Base-by-base conservation (phyloP, 2,113 vertebrate species). In the Hemichromis elongatus region DNA sequence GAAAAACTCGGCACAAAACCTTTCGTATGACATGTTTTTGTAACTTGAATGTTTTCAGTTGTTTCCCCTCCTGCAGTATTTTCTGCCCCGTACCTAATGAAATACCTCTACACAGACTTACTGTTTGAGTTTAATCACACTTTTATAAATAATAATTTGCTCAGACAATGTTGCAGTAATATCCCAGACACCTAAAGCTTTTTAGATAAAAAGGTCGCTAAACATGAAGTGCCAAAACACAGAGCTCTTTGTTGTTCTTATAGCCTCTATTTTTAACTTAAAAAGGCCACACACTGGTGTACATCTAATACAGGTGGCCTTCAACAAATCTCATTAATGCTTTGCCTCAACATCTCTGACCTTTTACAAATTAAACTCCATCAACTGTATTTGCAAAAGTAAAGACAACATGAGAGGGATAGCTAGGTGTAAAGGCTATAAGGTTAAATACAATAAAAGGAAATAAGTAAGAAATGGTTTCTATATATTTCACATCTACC, bases 291-390 rank as follows among this genome's bases (percentile, higher is more conserved):
- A 14, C 28, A 19, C 30, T 66, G 55, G 3, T 89, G 83, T 85
- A 37, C 33, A 77, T 68, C 18, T 90, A 84, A 90, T 87, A 80
- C 80, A 80, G 81, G 80, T 89, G 91, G 92, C 92, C 92, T 92
- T 94, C 86, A 89, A 55, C 70, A 88, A 54, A 89, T 70, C 89
- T 78, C 88, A 91, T 93, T 93, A 92, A 26, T 80, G 12, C 50
- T 81, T 55, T 82, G 77, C 37, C 66, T 81, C 56, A 61, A 45
- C 66, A 79, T 66, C 21, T 85, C 84, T 92, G 91, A 93, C 94
- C 90, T 95, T 95, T 92, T 91, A 86, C 33, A 66, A 63, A 37
- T 77, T 66, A 50, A 82, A 84, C 54, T 77, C 47, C 28, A n/a
- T 53, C 30, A 24, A 7, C 86, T 85, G 53, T 42, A 19, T 80